Conservation (phyloP, 2,113 vertebrate species). For the Grammomys surdaster region DNA sequence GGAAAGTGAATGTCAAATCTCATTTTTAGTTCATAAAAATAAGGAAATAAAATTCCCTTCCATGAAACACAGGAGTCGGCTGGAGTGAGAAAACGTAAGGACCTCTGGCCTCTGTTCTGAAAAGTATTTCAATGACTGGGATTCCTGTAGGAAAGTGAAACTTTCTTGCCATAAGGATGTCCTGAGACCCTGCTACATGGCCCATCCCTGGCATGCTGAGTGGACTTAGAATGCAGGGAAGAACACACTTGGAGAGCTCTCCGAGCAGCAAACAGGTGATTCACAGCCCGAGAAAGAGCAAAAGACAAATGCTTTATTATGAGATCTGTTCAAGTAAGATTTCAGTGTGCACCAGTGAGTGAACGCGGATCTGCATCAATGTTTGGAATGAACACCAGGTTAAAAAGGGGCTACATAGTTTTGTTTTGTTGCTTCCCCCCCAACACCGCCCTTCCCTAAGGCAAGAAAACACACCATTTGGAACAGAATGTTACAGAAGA, state of each 20-base stretch:
- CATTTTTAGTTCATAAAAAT: slow-evolving; percentile 58
- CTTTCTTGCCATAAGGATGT: not conserved
- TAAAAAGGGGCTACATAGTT: slow-evolving; percentile 85
- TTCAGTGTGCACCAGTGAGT: slow-evolving; percentile 94
- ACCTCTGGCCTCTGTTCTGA: not conserved
- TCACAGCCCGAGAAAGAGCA: slow-evolving; percentile 80
- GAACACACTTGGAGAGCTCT: not conserved
- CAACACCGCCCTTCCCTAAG: slow-evolving; percentile 90
- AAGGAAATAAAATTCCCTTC: slow-evolving; percentile 56
- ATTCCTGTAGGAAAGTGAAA: not conserved
- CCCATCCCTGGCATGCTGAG: not conserved
- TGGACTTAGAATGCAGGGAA: not conserved
- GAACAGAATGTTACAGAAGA: slow-evolving; percentile 89
- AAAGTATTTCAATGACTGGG: not conserved
- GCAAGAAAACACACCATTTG: slow-evolving; percentile 90
- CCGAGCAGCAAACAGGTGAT: slow-evolving; percentile 25
- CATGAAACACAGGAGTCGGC: slow-evolving; percentile 27
- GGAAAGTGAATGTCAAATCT: slow-evolving; percentile 44
- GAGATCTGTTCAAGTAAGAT: slow-evolving; percentile 93
- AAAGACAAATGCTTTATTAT: slow-evolving; percentile 88
- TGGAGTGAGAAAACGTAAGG: not conserved
- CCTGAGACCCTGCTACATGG: not conserved
- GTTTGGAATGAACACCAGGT: slow-evolving; percentile 86
- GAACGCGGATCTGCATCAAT: slow-evolving; percentile 88
- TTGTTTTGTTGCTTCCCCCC: slow-evolving; percentile 71